Percentiles rank a stretch among this genome's conserved stretches.
Conservation (phyloP, 2,797 vertebrate genomes). For the Clarias platycephalus region DNA sequence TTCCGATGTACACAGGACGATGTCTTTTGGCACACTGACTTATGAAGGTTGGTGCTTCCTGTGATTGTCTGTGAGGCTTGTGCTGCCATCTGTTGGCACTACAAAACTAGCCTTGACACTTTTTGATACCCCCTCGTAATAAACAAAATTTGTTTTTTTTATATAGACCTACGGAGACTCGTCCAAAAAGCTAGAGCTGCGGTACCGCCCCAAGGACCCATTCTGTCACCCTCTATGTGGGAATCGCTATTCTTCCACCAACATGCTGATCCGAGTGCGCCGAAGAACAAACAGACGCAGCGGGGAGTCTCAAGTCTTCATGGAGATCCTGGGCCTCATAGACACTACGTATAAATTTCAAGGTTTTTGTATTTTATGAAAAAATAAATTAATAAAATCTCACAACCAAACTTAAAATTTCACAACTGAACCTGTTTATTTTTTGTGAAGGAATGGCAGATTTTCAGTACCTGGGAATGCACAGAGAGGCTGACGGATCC, state of each 20-base stretch:
- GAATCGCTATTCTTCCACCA: conserved; percentile 88
- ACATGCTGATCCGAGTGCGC: conserved; percentile 83
- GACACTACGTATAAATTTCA: conserved; percentile 93
- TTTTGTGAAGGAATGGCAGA: conserved; percentile 86
- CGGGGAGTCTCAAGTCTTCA: conserved; percentile 70
- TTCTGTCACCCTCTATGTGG: conserved; percentile 91
- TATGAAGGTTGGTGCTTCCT: too few relatives aligned
- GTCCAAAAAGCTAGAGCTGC: conserved; percentile 86
- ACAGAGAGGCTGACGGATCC: conserved; percentile 70
- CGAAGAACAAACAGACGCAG: conserved; percentile 70
- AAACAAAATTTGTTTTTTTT: background rate
- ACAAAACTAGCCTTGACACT: too few relatives aligned
- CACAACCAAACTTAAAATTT: background rate
- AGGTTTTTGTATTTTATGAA: conserved; percentile 67
- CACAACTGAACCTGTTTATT: background rate
- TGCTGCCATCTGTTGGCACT: too few relatives aligned
- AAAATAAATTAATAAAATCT: background rate
- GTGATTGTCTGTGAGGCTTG: too few relatives aligned
- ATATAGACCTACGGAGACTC: conserved; percentile 83
- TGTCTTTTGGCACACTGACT: too few relatives aligned
- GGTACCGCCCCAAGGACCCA: conserved; percentile 88
- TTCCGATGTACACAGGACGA: too few relatives aligned
- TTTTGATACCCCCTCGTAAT: too few relatives aligned
- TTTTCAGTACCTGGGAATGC: conserved; percentile 90
- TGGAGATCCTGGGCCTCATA: conserved; percentile 85